Base-by-base conservation (phyloP, 2,113 vertebrate genomes). In the Elephas maximus region DNA sequence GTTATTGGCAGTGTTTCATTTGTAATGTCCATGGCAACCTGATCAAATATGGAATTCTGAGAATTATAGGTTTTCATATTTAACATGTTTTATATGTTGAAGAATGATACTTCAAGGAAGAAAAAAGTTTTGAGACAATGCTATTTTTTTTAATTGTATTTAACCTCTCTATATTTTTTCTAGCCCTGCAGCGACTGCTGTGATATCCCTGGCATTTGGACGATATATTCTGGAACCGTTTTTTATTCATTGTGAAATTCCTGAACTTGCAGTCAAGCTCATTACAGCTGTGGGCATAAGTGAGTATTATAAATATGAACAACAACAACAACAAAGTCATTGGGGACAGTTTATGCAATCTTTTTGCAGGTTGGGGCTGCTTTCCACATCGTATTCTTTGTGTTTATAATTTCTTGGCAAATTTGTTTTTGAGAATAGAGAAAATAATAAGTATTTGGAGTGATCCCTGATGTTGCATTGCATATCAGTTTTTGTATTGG, bases 171-270 rank as follows among this genome's bases (percentile, higher is more conserved):
- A 18, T 97, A 63, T 88, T 41, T 88, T 41, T 97, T 89, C 65
- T 82, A 99, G 99, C 91, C 99, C 99, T 96, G 99, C 99, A 98
- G 99, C 98, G 9, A 98, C 99, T 91, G 99, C 99, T 79, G 99
- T 99, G 97, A 99, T 99, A 98, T 99, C 99, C 3, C 95, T 99
- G 98, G 99, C 99, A 18, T 99, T 99, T 98, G 99, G 99, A 93
- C 99, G 98, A 20, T 99, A 99, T 97, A 99, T 99, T 96, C 98
- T 99, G 98, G 99, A 99, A 82, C 99, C 99, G 44, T 99, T 99
- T 95, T 99, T 99, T 97, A 99, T 99, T 99, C 99, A 99, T 1
- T 99, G 99, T 98, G 98, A 98, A 84, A 98, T 99, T 84, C 99
- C 99, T 33, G 99, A 99, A 51, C 91, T 99, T 71, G 99, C 99